Evolutionary conservation across 2,113 vertebrate genomes (phyloP), one percentile per base, ranked within the genome.

Genomic region (Scatophagus argus): DNA sequence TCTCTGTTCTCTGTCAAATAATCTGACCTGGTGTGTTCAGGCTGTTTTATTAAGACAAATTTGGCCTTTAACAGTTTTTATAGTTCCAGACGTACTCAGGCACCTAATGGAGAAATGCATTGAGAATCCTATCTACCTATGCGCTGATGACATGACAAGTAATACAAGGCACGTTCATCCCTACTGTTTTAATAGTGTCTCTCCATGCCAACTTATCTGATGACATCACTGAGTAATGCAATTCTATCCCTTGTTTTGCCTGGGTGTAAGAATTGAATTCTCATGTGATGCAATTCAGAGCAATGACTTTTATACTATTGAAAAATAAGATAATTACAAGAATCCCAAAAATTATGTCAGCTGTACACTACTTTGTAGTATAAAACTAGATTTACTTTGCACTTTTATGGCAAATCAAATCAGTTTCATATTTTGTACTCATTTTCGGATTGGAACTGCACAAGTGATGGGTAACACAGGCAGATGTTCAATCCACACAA

Each of bases 221-320:
- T 94, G 94, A 94, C 94, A 94, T 94, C 90, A 90, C 78, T 2
- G 29, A 73, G 93, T 94, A 94, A 95, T 91, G 91, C 83, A 63
- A 52, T 72, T 76, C 84, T 65, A 68, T 65, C 52, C 67, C 84
- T 73, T 89, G 85, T 92, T 92, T 90, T 85, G 56, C 74, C 66
- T 12, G n/a, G 25, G 62, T 83, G 74, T 70, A 78, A 82, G 77
- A 88, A 82, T 80, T 85, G 55, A 90, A 89, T 88, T 83, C 71
- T 87, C 34, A 86, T 86, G 91, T 95, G 94, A 95, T 94, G 94
- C 93, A 95, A 95, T 83, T 83, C 81, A 77, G 36, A 65, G 94
- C 90, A 95, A 95, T 74, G 65, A 39, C 9, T 87, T 82, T 77
- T 78, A 84, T 73, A 41, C 83, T 74, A 87, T 81, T 85, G 56